These are phyloP conservation scores for Lobophora halterata DNA, from an alignment of 2,888 invertebrate genomes.

Conservation along the genomic window DNA sequence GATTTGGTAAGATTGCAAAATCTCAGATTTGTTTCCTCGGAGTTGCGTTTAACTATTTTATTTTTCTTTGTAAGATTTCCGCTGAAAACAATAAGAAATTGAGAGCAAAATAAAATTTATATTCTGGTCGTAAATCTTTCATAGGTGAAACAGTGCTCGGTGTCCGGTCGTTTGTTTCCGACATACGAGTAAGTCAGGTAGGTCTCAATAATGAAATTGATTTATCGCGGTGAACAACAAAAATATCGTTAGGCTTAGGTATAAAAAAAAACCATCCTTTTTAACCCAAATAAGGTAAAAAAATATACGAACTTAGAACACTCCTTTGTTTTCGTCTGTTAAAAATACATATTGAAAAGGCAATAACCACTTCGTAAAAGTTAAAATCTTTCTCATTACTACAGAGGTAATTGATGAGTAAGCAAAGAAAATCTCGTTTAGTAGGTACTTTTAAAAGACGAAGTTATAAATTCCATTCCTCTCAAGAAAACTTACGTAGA, in stretches of 20 bases:
- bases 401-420: slow-evolving; percentile 37
- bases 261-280: background rate
- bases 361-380: background rate
- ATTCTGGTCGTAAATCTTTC: slow-evolving; percentile 61
- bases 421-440: slow-evolving; percentile 36
- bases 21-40: slow-evolving; percentile 35
- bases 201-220: slow-evolving; percentile 30
- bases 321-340: background rate
- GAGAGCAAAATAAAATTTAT: slow-evolving; percentile 61
- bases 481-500: slow-evolving; percentile 39
- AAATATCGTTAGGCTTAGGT: background rate
- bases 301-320: background rate
- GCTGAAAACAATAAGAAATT: slow-evolving; percentile 49
- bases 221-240: slow-evolving; percentile 23
- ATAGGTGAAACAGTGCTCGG: slow-evolving; percentile 33
- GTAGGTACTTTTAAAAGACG: slow-evolving; percentile 31
- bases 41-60: slow-evolving; percentile 38
- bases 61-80: slow-evolving; percentile 40
- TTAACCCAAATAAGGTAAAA: too few relatives aligned
- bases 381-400: slow-evolving; percentile 8
- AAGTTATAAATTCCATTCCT: slow-evolving; percentile 46
- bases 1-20: slow-evolving; percentile 46
- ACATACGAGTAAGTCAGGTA: slow-evolving; percentile 18
- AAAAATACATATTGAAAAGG: background rate
- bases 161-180: slow-evolving; percentile 54